Percentiles rank a stretch among this genome's conserved stretches.
Evolutionary conservation across 1,140 invertebrate genomes (phyloP).

Genomic region (Leptinotarsa lineolata): DNA sequence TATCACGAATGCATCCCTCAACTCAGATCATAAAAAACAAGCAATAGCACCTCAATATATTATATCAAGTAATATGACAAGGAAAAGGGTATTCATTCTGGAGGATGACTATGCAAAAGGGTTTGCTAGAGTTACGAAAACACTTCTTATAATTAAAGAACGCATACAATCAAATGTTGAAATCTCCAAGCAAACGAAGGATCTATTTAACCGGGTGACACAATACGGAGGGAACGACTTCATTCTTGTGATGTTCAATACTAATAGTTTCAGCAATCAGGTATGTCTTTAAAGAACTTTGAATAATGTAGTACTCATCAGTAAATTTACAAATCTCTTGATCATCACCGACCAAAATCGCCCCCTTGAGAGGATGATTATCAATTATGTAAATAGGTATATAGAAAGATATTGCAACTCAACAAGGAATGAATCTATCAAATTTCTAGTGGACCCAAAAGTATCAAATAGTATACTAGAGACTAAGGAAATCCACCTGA

Average conservation of each 20-base stretch:
- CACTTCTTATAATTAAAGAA: conserved; percentile 8
- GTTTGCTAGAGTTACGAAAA: conserved; percentile 5
- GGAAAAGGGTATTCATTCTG: neutral
- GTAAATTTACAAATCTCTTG: neutral
- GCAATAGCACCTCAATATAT: too few species aligned
- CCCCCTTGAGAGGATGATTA: too few species aligned
- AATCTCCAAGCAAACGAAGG: neutral
- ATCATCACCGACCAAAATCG: neutral
- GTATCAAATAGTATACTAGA: neutral
- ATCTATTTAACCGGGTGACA: too few species aligned
- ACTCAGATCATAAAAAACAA: too few species aligned
- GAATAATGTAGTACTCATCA: neutral
- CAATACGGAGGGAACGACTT: neutral
- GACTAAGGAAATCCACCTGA: too few species aligned
- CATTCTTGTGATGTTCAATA: neutral
- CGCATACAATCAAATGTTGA: neutral
- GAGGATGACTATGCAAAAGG: too few species aligned
- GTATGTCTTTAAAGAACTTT: neutral
- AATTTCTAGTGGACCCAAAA: conserved; percentile 2
- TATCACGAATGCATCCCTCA: too few species aligned
- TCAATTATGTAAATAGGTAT: too few species aligned
- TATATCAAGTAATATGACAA: neutral
- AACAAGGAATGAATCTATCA: neutral
- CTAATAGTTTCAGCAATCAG: neutral
- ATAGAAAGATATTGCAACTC: too few species aligned